Percentiles rank a stretch among this genome's conserved stretches.
Conservation (phyloP, 1,140 invertebrate species). For the Dendroctonus valens region DNA sequence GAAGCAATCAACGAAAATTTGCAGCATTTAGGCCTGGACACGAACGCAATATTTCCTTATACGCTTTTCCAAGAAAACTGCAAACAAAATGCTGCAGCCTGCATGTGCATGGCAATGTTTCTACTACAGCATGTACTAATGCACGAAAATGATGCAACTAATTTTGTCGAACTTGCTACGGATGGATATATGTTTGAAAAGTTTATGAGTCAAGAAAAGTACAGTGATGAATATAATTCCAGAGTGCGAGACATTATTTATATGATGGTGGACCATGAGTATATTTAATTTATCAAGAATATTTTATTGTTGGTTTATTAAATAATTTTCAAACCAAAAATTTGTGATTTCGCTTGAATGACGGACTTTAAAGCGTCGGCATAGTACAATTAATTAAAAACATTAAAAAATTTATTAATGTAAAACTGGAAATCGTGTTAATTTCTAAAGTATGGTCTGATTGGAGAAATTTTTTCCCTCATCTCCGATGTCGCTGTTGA, state of each 20-base stretch:
- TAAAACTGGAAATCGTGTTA: too few relatives aligned
- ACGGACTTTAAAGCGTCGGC: too few relatives aligned
- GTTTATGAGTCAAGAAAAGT: background rate
- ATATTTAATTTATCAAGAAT: too few relatives aligned
- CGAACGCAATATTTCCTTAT: conserved; percentile 11
- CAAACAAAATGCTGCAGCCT: background rate
- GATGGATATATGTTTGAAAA: background rate
- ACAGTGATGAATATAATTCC: background rate
- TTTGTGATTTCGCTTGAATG: background rate
- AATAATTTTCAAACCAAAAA: background rate
- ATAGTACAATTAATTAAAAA: too few relatives aligned
- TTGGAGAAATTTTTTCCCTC: too few relatives aligned
- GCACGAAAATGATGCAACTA: conserved; percentile 6
- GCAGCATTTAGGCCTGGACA: background rate
- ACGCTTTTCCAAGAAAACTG: conserved; percentile 6
- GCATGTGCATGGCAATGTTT: background rate
- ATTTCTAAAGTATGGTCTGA: too few relatives aligned
- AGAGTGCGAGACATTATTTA: conserved; percentile 6
- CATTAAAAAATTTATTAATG: too few relatives aligned
- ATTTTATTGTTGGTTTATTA: background rate
- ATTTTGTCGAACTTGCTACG: conserved; percentile 1
- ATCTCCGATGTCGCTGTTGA: too few relatives aligned
- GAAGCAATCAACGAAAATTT: conserved; percentile 5
- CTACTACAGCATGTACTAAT: conserved; percentile 1
- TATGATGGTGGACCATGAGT: background rate